Evolutionary conservation across 92 coral and sea anemone species (phyloP).

Genomic region (Phenganax stokvisi): DNA sequence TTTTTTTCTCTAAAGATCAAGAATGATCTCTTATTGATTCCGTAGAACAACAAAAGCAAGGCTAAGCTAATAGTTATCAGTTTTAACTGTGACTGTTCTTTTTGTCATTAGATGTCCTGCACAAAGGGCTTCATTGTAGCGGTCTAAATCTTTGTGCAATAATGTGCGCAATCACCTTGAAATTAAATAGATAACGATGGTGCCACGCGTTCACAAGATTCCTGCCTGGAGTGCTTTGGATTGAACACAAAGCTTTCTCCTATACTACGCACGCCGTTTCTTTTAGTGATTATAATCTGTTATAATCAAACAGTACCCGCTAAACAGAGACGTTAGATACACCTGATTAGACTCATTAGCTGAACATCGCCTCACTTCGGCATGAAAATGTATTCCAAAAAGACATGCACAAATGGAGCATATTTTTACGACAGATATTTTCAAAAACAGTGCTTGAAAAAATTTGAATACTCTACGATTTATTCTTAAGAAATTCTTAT

Average conservation of each 20-base stretch:
- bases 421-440: no score
- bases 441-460: background rate
- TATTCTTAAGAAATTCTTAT: background rate
- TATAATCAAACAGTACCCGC: conserved; percentile 3
- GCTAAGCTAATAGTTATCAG: no score
- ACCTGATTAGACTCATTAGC: background rate
- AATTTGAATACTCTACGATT: background rate
- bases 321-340: background rate
- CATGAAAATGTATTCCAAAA: background rate
- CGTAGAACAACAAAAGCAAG: no score
- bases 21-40: no score
- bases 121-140: background rate
- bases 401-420: background rate
- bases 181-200: conserved; percentile 11
- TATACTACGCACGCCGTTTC: conserved; percentile 9
- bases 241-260: background rate
- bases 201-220: conserved; percentile 21
- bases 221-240: background rate
- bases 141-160: background rate
- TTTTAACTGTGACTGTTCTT: no score
- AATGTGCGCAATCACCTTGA: conserved; percentile 2
- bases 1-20: no score
- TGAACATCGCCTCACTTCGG: background rate
- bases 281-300: conserved; percentile 2
- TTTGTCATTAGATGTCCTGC: background rate